These are phyloP conservation scores for Endomychus coccineus DNA, from an alignment of 2,888 invertebrate genomes.

Conservation along the genomic window DNA sequence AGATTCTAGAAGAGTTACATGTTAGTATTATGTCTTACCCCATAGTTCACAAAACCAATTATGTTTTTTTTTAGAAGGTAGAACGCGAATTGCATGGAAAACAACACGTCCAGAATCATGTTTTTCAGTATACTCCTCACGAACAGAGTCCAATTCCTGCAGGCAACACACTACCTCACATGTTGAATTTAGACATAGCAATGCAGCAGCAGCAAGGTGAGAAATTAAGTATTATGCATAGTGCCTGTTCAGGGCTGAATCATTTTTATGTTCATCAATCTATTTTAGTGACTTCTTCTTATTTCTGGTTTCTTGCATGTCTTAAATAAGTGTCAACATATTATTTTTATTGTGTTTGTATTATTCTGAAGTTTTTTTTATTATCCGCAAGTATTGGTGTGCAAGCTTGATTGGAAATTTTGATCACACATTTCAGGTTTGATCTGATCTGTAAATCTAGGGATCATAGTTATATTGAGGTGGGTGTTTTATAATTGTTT, in stretches of 20 bases:
- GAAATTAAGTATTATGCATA: background rate
- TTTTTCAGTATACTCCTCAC: slow-evolving; percentile 38
- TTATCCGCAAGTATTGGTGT: slow-evolving; percentile 10
- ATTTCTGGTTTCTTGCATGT: background rate
- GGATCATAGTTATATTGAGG: too few relatives aligned
- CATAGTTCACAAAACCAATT: background rate
- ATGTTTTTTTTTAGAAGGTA: slow-evolving; percentile 48
- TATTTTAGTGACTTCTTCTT: background rate
- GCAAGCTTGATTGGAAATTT: background rate
- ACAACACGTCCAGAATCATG: slow-evolving; percentile 35
- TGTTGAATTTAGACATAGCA: slow-evolving; percentile 46
- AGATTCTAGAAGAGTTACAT: slow-evolving; percentile 61
- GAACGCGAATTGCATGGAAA: slow-evolving; percentile 59
- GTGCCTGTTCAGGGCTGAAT: too few relatives aligned
- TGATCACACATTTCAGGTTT: too few relatives aligned
- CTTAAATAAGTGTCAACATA: background rate
- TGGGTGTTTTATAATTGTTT: too few relatives aligned
- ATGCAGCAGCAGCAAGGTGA: slow-evolving; percentile 37
- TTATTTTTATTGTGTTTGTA: background rate
- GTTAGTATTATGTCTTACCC: slow-evolving; percentile 28
- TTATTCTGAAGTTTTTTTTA: background rate
- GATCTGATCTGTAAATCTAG: too few relatives aligned
- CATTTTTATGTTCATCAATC: too few relatives aligned
- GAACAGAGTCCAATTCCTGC: slow-evolving; percentile 32
- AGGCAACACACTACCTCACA: slow-evolving; percentile 42